phyloP scores from a whole-genome alignment of 2,888 invertebrate genomes.

The Proisotoma minuta region DNA sequence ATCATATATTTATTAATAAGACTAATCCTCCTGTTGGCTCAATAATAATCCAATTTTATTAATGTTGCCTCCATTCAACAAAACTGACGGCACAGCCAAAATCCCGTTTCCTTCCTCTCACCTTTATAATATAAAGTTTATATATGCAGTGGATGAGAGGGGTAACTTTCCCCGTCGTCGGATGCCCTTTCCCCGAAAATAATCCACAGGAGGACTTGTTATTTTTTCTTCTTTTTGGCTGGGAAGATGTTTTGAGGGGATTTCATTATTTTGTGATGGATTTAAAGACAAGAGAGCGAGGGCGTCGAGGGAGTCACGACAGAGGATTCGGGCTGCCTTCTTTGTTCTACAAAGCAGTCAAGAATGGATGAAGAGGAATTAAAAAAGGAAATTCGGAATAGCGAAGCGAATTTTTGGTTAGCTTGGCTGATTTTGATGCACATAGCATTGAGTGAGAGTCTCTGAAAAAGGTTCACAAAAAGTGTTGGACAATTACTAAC shows the following conservation, averaged over 20 bases:
- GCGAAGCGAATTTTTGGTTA: slow-evolving; percentile 31
- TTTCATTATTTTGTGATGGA: not conserved
- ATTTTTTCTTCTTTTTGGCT: no score
- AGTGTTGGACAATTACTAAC: slow-evolving; percentile 17
- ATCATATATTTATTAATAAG: not conserved
- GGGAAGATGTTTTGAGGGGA: not conserved
- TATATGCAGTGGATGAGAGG: no score
- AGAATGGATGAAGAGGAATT: slow-evolving; percentile 36
- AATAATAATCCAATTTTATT: not conserved
- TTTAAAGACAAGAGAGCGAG: not conserved
- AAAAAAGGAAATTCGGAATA: slow-evolving; percentile 16
- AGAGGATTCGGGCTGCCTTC: not conserved
- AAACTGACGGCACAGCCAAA: no score
- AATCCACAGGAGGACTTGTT: no score
- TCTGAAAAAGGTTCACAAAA: no score
- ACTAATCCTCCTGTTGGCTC: not conserved
- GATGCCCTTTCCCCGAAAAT: no score
- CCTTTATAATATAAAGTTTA: no score
- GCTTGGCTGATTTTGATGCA: slow-evolving; percentile 37
- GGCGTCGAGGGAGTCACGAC: not conserved
- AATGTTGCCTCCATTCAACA: no score
- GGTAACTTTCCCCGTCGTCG: no score
- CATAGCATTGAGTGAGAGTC: slow-evolving; percentile 27
- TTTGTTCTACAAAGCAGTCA: slow-evolving; percentile 33
- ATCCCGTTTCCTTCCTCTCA: no score